A percentile compares a stretch with the other conserved stretches of the same genome.
Evolutionary conservation across 2,797 vertebrate species (phyloP).

Genomic region (Scarus forsteni): DNA sequence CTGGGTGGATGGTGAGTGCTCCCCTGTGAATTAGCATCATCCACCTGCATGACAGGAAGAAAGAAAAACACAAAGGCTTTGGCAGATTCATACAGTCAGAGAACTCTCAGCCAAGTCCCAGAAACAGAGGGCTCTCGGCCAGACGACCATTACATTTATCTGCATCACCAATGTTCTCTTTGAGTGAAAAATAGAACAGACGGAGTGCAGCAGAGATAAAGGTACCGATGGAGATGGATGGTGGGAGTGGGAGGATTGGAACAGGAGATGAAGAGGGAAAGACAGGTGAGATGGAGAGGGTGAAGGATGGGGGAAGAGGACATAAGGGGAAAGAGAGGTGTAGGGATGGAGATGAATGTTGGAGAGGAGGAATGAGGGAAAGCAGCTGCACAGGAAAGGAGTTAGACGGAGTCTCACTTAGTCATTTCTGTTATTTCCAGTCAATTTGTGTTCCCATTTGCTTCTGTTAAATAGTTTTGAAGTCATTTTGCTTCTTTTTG

Average conservation of each 20-base stretch:
- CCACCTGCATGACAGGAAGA: slow-evolving; percentile 13
- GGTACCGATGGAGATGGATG: slow-evolving; percentile 47
- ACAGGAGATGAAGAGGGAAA: slow-evolving; percentile 33
- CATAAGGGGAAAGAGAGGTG: neutral
- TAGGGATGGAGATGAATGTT: slow-evolving; percentile 19
- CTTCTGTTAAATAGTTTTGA: too few species aligned
- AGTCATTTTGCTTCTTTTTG: too few species aligned
- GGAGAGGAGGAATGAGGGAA: slow-evolving; percentile 2
- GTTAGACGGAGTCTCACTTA: neutral
- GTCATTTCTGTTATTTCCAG: too few species aligned
- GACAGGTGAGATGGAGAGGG: slow-evolving; percentile 31
- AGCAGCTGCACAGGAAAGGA: slow-evolving; percentile 11
- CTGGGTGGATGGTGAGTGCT: slow-evolving; percentile 31
- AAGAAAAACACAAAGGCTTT: slow-evolving; percentile 6
- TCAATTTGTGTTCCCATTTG: too few species aligned
- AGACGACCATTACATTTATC: slow-evolving; percentile 56
- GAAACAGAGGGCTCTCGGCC: slow-evolving; percentile 33
- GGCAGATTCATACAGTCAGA: slow-evolving; percentile 25
- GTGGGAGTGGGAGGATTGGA: slow-evolving; percentile 31
- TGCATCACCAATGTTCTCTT: slow-evolving; percentile 48
- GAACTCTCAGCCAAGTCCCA: slow-evolving; percentile 26
- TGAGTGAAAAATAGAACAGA: slow-evolving; percentile 49
- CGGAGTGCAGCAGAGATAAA: slow-evolving; percentile 28
- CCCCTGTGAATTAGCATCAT: slow-evolving; percentile 40
- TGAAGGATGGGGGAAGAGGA: slow-evolving; percentile 26